Evolutionary conservation across 2,888 invertebrate species (phyloP), one percentile per base, ranked within the genome.

Genomic region (Dyspetes luteomarginatus): DNA sequence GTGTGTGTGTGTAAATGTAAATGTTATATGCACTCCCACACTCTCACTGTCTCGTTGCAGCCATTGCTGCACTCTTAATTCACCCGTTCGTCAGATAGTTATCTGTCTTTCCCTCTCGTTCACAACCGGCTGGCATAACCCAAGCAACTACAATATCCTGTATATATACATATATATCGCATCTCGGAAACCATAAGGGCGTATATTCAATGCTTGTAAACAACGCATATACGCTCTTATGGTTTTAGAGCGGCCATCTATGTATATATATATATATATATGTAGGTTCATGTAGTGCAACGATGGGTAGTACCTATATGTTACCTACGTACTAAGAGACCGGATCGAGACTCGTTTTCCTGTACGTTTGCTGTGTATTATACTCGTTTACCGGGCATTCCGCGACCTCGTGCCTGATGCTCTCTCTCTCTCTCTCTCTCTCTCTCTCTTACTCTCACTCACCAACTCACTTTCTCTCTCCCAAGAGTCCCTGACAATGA

Each of bases 381-480:
- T 58, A 45, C 68, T 17, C 58, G 74, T 26, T 79, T 69, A 69
- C 74, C 74, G 78, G 19, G 74, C 78, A 79, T 74, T 74, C 74
- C 74, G 56, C 78, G 78, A 69, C 78, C 78, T 79, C 78, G 78
- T 79, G 74, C 74, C 74, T 69, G 78, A 74, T 69, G 78, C 74
- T 48, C 78, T 65, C 69, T 69, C 45, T 74, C 60, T 68, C 60
- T 50, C 52, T 60, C 43, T 56, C 56, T 55, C 24, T 52, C 62
- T 69, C 41, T 62, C 52, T 64, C 62, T 62, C 52, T 48, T 22
- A 1, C 28, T 22, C 45, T 56, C 41, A 41, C 17, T 15, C 26
- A 19, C 45, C 22, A 15, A 15, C 26, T 24, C 36, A 24, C 64
- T 64, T 48, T 50, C 17, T 41, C 41, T 26, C 28, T 43, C 62